These are phyloP conservation scores for Drosophila niveifrons DNA, from an alignment of 2,888 invertebrate species.

Conservation along the genomic window DNA sequence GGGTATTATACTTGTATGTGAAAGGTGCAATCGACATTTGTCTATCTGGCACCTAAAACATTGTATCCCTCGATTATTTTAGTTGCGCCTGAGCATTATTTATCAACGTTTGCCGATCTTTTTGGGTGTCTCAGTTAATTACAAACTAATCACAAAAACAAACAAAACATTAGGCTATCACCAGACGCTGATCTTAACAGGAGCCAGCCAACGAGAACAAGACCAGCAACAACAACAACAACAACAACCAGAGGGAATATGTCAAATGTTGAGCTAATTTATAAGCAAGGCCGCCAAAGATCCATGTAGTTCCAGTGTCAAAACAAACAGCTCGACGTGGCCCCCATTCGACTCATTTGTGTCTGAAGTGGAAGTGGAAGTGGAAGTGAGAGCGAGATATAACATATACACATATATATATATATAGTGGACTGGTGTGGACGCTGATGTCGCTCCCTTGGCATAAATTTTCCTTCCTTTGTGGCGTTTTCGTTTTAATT, in stretches of 20 bases:
- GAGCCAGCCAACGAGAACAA: conserved; percentile 37
- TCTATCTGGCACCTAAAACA: conserved; percentile 70
- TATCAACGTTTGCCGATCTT: conserved; percentile 55
- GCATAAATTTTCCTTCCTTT: conserved; percentile 70
- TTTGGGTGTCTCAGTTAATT: conserved; percentile 58
- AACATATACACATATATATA: background rate
- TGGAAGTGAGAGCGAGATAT: background rate
- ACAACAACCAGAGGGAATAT: conserved; percentile 48
- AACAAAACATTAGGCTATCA: conserved; percentile 77
- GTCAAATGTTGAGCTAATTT: conserved; percentile 75
- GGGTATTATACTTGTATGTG: conserved; percentile 1
- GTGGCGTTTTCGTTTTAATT: conserved; percentile 80
- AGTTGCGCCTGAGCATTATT: conserved; percentile 30
- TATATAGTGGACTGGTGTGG: background rate
- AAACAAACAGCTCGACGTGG: conserved; percentile 62
- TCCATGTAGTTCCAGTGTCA: conserved; percentile 72
- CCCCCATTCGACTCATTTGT: conserved; percentile 41
- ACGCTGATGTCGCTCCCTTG: conserved; percentile 52
- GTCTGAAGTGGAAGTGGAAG: background rate
- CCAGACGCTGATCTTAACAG: conserved; percentile 60
- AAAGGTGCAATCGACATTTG: conserved; percentile 74
- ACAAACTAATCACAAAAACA: conserved; percentile 72
- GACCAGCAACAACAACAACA: conserved; percentile 3
- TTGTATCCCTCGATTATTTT: conserved; percentile 13
- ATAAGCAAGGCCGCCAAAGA: conserved; percentile 71